These are phyloP conservation scores for Camponotus pennsylvanicus DNA, from an alignment of 1,140 invertebrate genomes.

Conservation along the genomic window DNA sequence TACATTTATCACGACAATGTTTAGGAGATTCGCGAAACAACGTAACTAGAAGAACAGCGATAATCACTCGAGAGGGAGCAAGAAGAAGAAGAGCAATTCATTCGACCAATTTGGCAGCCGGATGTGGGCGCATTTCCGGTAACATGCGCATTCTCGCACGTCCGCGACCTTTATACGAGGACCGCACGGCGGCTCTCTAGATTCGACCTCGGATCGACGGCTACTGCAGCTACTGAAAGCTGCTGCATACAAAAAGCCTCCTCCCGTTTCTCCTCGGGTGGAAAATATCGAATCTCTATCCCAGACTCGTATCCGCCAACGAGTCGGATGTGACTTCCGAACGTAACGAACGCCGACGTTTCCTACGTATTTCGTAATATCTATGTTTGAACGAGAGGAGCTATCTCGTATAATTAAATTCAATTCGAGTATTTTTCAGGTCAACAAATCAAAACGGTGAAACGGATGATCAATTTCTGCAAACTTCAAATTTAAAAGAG, in stretches of 20 bases:
- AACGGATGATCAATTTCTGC: neutral
- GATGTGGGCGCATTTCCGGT: constrained; percentile 40
- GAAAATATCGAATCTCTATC: constrained; percentile 16
- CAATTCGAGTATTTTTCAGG: neutral
- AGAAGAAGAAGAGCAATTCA: neutral
- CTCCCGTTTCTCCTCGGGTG: neutral
- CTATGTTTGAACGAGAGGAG: neutral
- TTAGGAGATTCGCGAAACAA: neutral
- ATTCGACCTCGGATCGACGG: constrained; percentile 14
- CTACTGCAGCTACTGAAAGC: neutral
- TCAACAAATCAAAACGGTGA: neutral
- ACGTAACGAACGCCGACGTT: constrained; percentile 32
- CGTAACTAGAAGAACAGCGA: neutral
- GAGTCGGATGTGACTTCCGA: constrained; percentile 43
- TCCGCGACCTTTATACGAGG: constrained; percentile 36
- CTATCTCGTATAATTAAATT: constrained; percentile 4
- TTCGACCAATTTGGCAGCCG: constrained; percentile 36
- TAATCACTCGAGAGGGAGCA: neutral
- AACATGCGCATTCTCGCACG: constrained; percentile 43
- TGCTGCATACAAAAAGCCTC: constrained; percentile 41
- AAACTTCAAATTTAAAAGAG: neutral
- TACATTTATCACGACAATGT: neutral
- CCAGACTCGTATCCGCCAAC: constrained; percentile 21
- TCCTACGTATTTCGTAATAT: constrained; percentile 21
- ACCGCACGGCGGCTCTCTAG: neutral